Conservation (phyloP, 2,113 vertebrate species). For the Noctilio leporinus region DNA sequence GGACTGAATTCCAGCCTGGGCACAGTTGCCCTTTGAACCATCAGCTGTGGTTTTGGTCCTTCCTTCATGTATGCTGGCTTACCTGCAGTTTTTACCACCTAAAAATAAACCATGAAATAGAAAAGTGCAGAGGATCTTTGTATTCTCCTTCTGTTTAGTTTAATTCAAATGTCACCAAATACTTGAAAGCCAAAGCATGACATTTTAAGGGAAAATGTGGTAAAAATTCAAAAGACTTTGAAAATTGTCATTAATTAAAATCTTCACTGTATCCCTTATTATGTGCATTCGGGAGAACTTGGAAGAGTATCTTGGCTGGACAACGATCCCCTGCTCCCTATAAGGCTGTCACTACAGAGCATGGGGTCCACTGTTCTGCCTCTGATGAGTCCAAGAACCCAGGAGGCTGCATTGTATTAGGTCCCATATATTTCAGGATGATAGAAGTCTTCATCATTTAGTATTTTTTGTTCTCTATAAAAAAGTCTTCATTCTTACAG, state of each 20-base stretch:
- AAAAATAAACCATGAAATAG: not conserved
- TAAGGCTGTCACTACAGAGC: accelerated
- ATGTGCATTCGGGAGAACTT: not conserved
- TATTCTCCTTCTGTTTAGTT: not conserved
- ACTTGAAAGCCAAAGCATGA: not conserved
- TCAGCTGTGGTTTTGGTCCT: accelerated
- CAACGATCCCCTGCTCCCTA: not conserved
- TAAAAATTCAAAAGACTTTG: not conserved
- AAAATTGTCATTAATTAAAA: not conserved
- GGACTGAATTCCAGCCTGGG: not conserved
- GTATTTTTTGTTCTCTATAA: not conserved
- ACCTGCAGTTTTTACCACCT: not conserved
- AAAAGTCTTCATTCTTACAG: not conserved
- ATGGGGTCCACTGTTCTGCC: accelerated
- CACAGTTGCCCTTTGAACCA: accelerated
- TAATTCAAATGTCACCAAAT: not conserved
- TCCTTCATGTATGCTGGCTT: not conserved
- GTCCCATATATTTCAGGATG: accelerated
- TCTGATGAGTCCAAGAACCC: accelerated
- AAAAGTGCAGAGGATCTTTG: not conserved
- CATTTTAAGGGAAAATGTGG: not conserved
- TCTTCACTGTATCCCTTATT: not conserved
- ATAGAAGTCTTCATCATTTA: not conserved
- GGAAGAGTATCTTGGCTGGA: not conserved
- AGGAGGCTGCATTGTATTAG: accelerated